These are phyloP conservation scores for Clistopyga incitator DNA, from an alignment of 2,888 invertebrate species.

Conservation along the genomic window DNA sequence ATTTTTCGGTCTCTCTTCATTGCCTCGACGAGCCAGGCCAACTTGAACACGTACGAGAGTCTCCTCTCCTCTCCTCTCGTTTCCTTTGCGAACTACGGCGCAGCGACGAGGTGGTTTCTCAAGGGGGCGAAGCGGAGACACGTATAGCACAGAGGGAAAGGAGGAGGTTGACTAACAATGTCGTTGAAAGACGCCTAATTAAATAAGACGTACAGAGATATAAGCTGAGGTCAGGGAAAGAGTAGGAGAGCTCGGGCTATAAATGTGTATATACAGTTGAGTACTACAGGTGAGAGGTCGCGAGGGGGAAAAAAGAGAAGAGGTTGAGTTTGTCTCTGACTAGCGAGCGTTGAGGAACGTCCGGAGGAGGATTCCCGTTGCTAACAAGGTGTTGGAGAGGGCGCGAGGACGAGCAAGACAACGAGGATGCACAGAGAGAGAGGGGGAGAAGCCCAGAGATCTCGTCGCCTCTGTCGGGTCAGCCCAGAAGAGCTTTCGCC, in stretches of 20 bases:
- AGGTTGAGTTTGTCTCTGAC: conserved; percentile 49
- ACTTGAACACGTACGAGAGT: conserved; percentile 79
- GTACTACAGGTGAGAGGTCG: conserved; percentile 40
- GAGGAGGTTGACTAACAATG: conserved; percentile 80
- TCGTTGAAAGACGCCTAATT: conserved; percentile 82
- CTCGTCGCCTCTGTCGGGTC: conserved; percentile 74
- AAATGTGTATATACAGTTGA: conserved; percentile 5
- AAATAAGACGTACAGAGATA: conserved; percentile 82
- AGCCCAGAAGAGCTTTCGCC: conserved; percentile 73
- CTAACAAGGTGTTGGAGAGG: conserved; percentile 81
- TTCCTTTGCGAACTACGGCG: conserved; percentile 61
- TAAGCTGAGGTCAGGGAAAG: conserved; percentile 69
- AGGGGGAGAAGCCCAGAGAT: conserved; percentile 49
- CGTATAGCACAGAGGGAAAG: conserved; percentile 42
- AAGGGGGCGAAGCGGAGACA: conserved; percentile 47
- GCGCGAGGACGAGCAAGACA: conserved; percentile 67
- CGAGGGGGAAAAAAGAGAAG: conserved; percentile 22
- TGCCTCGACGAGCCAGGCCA: conserved; percentile 69
- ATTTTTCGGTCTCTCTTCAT: conserved; percentile 38
- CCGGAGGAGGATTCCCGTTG: conserved; percentile 65
- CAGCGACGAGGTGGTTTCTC: conserved; percentile 44
- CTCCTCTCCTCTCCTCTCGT: conserved; percentile 49
- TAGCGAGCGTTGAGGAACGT: conserved; percentile 64
- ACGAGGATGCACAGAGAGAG: conserved; percentile 51
- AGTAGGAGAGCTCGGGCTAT: conserved; percentile 34